Percentiles rank a stretch among this genome's conserved stretches.
Conservation (phyloP, 2,888 invertebrate species). For the Drosophila rellima region DNA sequence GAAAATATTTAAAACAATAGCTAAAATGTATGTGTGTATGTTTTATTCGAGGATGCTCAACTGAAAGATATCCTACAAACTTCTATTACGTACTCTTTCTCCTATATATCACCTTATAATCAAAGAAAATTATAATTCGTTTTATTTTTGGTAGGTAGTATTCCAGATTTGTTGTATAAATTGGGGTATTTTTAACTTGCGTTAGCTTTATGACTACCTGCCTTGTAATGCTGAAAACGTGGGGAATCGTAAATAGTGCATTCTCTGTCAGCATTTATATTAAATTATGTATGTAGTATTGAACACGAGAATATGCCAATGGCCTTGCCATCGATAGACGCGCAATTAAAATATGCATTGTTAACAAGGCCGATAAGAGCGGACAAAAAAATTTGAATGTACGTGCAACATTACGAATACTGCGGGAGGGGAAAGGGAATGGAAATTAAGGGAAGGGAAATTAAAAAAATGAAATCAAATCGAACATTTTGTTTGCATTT, state of each 20-base stretch:
- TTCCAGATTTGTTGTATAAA: background rate
- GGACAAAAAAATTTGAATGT: conserved; percentile 2
- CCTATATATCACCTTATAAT: background rate
- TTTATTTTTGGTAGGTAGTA: background rate
- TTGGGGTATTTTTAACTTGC: background rate
- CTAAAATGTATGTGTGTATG: conserved; percentile 24
- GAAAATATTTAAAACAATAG: conserved; percentile 8
- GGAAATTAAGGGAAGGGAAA: too few species aligned
- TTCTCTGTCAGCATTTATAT: background rate
- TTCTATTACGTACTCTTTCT: background rate
- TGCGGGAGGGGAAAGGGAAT: background rate
- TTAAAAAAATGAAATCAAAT: background rate
- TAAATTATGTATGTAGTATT: conserved; percentile 13
- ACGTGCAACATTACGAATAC: background rate
- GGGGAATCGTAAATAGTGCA: conserved; percentile 7
- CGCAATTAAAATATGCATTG: conserved; percentile 62
- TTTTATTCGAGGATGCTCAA: background rate
- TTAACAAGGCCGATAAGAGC: conserved; percentile 58
- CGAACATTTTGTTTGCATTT: conserved; percentile 21
- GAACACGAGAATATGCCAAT: conserved; percentile 41
- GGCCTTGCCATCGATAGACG: conserved; percentile 41
- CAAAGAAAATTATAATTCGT: background rate
- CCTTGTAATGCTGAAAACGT: background rate
- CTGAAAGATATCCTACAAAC: conserved; percentile 1
- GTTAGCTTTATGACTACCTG: background rate